Conservation (phyloP, 2,113 vertebrate species). For the Tachysurus fulvidraco region DNA sequence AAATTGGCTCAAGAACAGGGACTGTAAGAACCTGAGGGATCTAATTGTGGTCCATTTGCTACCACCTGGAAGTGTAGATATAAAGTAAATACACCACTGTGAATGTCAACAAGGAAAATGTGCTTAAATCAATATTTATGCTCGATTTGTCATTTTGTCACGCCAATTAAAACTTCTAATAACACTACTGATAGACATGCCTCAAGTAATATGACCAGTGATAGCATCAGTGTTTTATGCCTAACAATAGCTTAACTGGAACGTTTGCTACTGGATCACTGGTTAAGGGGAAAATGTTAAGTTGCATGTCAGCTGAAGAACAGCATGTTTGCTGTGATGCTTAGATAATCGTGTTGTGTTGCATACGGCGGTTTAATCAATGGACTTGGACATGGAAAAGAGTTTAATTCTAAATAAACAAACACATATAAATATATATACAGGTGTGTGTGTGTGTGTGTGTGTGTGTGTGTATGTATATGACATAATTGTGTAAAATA, state of each 20-base stretch:
- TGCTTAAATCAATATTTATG: background rate
- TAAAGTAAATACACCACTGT: background rate
- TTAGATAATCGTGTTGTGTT: background rate
- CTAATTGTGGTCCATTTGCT: background rate
- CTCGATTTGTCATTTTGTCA: background rate
- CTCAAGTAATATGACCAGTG: background rate
- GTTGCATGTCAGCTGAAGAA: background rate
- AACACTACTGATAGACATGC: background rate
- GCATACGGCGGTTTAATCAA: background rate
- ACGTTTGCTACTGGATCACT: background rate
- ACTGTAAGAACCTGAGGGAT: background rate
- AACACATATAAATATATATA: too few relatives aligned
- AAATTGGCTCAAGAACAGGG: background rate
- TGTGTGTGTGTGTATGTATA: too few relatives aligned
- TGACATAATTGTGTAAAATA: too few relatives aligned
- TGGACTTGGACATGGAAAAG: background rate
- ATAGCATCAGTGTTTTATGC: background rate
- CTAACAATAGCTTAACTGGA: background rate
- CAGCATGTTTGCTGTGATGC: background rate
- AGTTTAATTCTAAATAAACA: background rate
- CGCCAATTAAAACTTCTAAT: background rate
- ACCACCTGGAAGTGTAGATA: background rate
- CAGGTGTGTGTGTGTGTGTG: too few relatives aligned
- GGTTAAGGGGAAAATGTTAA: background rate
- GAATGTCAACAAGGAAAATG: background rate